phyloP scores from a whole-genome alignment of 2,797 vertebrate species.

The Scolopax rusticola region DNA sequence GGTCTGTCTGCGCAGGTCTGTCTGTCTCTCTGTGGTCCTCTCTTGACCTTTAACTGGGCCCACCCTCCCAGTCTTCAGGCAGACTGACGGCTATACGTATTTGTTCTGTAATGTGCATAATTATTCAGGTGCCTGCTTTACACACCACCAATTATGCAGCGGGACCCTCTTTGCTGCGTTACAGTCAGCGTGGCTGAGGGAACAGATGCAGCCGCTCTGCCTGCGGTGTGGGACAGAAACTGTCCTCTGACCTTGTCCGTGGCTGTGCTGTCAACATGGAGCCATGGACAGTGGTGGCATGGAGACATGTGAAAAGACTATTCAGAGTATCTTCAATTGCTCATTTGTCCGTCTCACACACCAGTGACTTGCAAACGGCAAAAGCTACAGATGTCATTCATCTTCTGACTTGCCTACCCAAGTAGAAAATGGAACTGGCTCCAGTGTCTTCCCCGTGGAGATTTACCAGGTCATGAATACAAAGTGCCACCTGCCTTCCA shows the following conservation, averaged over 20 bases:
- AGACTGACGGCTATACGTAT: fast-evolving
- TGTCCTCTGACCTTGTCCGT: neutral
- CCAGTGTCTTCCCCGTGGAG: neutral
- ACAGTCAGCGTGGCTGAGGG: fast-evolving
- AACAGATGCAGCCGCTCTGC: neutral
- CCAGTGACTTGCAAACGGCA: neutral
- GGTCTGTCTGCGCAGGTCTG: neutral
- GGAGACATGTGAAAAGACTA: neutral
- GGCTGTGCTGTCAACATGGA: fast-evolving
- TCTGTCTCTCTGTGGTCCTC: neutral
- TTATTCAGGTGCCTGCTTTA: neutral
- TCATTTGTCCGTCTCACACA: constrained; percentile 27
- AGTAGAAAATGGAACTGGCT: constrained; percentile 46
- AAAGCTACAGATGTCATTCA: constrained; percentile 14
- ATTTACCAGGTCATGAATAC: neutral
- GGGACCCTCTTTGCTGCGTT: neutral
- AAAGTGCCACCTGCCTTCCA: constrained; percentile 42
- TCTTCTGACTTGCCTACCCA: constrained; percentile 1
- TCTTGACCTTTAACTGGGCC: neutral
- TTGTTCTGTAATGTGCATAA: neutral
- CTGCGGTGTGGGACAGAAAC: fast-evolving
- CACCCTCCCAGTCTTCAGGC: neutral
- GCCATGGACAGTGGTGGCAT: neutral
- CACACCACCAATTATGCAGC: neutral
- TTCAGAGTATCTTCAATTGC: neutral